Percentiles rank a stretch among this genome's conserved stretches.
Evolutionary conservation across 2,797 vertebrate species (phyloP).

Genomic region (Choloepus didactylus): DNA sequence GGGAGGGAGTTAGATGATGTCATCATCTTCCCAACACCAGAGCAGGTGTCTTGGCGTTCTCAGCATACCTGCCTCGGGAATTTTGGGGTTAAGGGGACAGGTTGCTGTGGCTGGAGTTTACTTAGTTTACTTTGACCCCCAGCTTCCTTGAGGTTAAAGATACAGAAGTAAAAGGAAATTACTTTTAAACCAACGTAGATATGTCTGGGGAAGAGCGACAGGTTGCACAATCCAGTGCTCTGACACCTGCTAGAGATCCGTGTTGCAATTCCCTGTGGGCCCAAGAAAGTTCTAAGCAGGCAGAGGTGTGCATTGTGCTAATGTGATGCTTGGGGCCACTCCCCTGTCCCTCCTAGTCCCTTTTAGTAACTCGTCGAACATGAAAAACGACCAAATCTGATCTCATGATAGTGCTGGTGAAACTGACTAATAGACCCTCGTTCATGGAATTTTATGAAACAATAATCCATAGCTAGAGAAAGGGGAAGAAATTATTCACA

Average conservation of each 20-base stretch:
- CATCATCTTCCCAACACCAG: rapidly evolving
- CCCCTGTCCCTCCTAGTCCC: not conserved
- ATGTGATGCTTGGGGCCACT: rapidly evolving
- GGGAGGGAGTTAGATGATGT: not conserved
- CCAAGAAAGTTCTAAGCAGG: not conserved
- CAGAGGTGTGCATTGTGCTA: no score
- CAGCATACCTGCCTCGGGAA: not conserved
- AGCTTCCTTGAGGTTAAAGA: not conserved
- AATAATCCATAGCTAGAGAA: conserved; percentile 79
- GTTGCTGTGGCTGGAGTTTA: not conserved
- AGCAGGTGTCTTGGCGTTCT: not conserved
- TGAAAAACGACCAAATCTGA: not conserved
- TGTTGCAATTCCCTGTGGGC: not conserved
- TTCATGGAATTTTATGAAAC: conserved; percentile 73
- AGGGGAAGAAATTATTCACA: conserved; percentile 83
- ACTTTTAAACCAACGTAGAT: not conserved
- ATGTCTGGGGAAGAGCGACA: not conserved
- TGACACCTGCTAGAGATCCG: not conserved
- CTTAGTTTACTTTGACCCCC: not conserved
- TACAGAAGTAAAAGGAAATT: not conserved
- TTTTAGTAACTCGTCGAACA: not conserved
- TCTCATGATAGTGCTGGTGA: not conserved
- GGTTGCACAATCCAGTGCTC: not conserved
- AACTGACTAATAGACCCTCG: conserved; percentile 59
- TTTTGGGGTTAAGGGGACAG: no score